phyloP scores from a whole-genome alignment of 2,113 vertebrate genomes.

The Leptocoma aspasia region DNA sequence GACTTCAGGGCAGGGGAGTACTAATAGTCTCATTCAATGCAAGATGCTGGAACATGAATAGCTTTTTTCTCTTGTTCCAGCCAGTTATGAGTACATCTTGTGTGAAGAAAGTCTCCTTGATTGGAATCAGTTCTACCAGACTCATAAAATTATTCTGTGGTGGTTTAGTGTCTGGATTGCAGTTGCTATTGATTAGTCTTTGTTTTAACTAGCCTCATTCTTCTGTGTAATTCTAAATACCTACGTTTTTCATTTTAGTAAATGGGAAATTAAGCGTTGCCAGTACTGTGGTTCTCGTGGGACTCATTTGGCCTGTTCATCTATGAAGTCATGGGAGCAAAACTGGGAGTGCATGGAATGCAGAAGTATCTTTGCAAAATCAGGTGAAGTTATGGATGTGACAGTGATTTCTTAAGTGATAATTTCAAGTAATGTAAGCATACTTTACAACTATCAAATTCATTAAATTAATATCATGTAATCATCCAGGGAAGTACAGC shows the following conservation, averaged over 20 bases:
- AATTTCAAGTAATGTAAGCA: neutral
- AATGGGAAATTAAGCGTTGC: slow-evolving; percentile 89
- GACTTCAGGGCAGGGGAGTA: neutral
- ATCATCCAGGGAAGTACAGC: slow-evolving; percentile 56
- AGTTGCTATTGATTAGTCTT: neutral
- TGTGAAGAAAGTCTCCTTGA: neutral
- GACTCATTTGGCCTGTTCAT: slow-evolving; percentile 90
- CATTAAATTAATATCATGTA: neutral
- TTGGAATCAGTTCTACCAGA: neutral
- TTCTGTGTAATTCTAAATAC: neutral
- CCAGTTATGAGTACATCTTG: neutral
- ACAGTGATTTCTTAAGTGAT: neutral
- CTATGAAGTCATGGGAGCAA: slow-evolving; percentile 71
- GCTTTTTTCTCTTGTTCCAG: neutral
- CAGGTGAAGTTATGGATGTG: slow-evolving; percentile 72
- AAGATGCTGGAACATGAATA: neutral
- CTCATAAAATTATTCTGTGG: neutral
- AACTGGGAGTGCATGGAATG: slow-evolving; percentile 92
- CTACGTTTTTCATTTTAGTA: slow-evolving; percentile 68
- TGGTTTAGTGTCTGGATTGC: neutral
- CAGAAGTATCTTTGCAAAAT: slow-evolving; percentile 75
- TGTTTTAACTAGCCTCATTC: neutral
- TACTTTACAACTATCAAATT: neutral
- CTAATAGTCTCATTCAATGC: neutral
- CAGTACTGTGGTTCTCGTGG: slow-evolving; percentile 89